phyloP scores from a whole-genome alignment of 2,797 vertebrate species.

The Sebastes oblongus region DNA sequence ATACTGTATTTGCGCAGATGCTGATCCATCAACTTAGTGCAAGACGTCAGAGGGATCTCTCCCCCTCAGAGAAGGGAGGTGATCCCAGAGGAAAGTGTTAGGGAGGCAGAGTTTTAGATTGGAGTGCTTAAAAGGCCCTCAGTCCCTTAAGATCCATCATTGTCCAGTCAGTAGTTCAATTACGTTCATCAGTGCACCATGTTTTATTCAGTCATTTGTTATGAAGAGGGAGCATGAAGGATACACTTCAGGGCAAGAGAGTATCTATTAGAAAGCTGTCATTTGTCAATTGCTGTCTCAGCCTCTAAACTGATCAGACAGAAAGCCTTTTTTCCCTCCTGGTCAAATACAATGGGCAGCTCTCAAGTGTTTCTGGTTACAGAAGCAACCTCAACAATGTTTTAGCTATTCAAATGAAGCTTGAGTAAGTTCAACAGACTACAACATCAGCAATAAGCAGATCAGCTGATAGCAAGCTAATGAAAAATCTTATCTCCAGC shows the following conservation, averaged over 20 bases:
- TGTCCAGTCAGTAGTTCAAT: constrained; percentile 46
- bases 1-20: constrained; percentile 3
- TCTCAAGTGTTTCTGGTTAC: not conserved
- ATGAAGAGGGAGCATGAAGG: constrained; percentile 36
- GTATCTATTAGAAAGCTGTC: constrained; percentile 27
- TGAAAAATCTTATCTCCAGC: not conserved
- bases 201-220: constrained; percentile 60
- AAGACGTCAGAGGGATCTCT: constrained; percentile 26
- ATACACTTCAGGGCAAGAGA: constrained; percentile 21
- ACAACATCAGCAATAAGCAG: not conserved
- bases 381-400: not conserved
- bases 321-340: not conserved
- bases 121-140: constrained; percentile 54
- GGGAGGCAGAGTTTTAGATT: constrained; percentile 34
- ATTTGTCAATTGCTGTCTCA: constrained; percentile 18
- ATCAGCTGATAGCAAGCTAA: not conserved
- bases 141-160: constrained; percentile 50
- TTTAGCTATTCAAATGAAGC: not conserved
- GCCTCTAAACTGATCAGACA: not conserved
- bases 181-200: constrained; percentile 42
- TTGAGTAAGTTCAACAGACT: not conserved
- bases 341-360: not conserved
- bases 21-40: constrained; percentile 20
- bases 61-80: not conserved
- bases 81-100: constrained; percentile 39